These are phyloP conservation scores for Diplogasteroides magnus DNA, from an alignment of 1,140 invertebrate species.

Conservation along the genomic window DNA sequence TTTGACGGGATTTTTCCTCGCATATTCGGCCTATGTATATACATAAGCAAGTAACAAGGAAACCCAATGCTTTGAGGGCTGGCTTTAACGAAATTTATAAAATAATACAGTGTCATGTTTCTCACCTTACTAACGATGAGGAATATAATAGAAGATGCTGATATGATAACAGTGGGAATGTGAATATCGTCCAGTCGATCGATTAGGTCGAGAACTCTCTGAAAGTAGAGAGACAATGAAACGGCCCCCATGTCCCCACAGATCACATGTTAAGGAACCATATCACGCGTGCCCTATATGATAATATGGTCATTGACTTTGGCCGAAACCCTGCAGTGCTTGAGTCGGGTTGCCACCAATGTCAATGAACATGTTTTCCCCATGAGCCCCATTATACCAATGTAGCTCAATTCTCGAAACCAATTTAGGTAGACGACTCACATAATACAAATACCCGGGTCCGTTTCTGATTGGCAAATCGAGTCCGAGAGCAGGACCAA, in stretches of 20 bases:
- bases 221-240: slow-evolving; percentile 17
- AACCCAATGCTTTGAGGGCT: no score
- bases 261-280: background rate
- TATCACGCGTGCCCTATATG: background rate
- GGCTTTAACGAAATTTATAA: no score
- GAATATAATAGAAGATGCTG: slow-evolving; percentile 41
- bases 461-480: slow-evolving; percentile 41
- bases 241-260: no score
- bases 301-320: background rate
- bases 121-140: slow-evolving; percentile 38
- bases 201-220: slow-evolving; percentile 40
- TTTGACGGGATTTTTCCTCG: no score
- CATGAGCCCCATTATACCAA: no score
- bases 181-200: slow-evolving; percentile 32
- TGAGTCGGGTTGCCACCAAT: background rate
- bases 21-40: no score
- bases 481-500: slow-evolving; percentile 49
- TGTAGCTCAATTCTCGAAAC: background rate
- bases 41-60: no score
- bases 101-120: no score
- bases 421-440: slow-evolving; percentile 13
- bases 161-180: slow-evolving; percentile 42
- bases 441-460: slow-evolving; percentile 42
- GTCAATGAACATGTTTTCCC: no score
- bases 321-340: background rate